Conservation (phyloP, 2,113 vertebrate species). For the Ranitomeya variabilis region DNA sequence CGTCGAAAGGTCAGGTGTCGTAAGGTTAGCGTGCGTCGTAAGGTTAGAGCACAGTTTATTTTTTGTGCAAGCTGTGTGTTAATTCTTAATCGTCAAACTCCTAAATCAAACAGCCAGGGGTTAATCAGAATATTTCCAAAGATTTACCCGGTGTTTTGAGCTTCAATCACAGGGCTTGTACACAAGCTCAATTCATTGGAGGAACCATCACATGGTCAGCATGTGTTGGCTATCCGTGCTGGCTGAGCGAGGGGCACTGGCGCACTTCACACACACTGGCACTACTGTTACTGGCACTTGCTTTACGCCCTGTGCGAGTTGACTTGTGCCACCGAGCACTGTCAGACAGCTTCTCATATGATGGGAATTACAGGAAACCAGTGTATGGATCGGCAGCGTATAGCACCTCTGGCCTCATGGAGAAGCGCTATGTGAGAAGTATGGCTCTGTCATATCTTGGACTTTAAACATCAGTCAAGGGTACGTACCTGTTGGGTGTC, state of each 20-base stretch:
- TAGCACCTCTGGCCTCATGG: background rate
- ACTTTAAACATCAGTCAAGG: background rate
- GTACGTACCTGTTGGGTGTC: background rate
- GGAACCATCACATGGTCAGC: constrained; percentile 39
- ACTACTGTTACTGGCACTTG: background rate
- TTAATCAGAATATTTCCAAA: constrained; percentile 8
- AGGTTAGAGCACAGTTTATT: background rate
- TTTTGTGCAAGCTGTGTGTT: background rate
- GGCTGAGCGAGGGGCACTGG: background rate
- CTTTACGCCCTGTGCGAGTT: background rate
- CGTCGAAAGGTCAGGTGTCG: too few species aligned
- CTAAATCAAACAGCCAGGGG: background rate
- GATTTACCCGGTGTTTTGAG: constrained; percentile 6
- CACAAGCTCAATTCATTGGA: constrained; percentile 34
- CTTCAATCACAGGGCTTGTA: background rate
- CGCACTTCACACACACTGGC: constrained; percentile 4
- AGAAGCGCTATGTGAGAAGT: background rate
- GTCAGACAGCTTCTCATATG: constrained; percentile 10
- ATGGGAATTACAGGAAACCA: background rate
- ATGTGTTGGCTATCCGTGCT: constrained; percentile 8
- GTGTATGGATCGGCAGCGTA: background rate
- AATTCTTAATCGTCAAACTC: background rate
- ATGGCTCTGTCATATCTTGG: background rate
- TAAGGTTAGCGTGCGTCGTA: too few species aligned
- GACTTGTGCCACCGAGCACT: background rate